Evolutionary conservation across 2,797 vertebrate species (phyloP).

Genomic region (Remorina albescens): DNA sequence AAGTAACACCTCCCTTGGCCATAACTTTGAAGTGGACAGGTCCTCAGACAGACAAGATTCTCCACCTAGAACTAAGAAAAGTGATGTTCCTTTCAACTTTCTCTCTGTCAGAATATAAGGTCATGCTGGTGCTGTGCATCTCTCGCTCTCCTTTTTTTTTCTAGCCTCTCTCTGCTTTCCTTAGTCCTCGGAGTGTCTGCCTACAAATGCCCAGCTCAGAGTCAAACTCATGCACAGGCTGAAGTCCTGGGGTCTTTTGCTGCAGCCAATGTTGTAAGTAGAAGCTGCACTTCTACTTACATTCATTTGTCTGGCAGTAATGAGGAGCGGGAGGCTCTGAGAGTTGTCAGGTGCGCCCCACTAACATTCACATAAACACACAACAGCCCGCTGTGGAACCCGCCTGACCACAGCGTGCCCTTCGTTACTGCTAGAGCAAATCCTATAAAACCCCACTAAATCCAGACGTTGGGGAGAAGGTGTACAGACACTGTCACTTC

Average conservation of each 20-base stretch:
- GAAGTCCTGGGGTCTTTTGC: conserved; percentile 38
- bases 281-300: conserved; percentile 42
- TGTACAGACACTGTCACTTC: conserved; percentile 35
- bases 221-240: conserved; percentile 35
- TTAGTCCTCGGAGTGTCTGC: conserved; percentile 21
- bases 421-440: conserved; percentile 64
- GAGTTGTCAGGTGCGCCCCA: conserved; percentile 56
- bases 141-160: conserved; percentile 2
- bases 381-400: conserved; percentile 21
- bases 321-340: conserved; percentile 60
- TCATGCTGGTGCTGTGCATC: conserved; percentile 3
- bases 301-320: conserved; percentile 75
- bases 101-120: neutral
- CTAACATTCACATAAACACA: conserved; percentile 23
- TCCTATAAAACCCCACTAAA: conserved; percentile 67
- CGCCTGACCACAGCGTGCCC: conserved; percentile 32
- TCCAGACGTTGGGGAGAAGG: conserved; percentile 26
- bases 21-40: neutral
- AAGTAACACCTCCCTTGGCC: neutral
- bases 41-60: neutral
- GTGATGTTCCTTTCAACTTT: neutral
- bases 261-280: conserved; percentile 34
- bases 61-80: neutral
- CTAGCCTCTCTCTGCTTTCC: neutral
- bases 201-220: conserved; percentile 39